Evolutionary conservation across 2,888 invertebrate species (phyloP).

Genomic region (Callyntrura guangdongensis): DNA sequence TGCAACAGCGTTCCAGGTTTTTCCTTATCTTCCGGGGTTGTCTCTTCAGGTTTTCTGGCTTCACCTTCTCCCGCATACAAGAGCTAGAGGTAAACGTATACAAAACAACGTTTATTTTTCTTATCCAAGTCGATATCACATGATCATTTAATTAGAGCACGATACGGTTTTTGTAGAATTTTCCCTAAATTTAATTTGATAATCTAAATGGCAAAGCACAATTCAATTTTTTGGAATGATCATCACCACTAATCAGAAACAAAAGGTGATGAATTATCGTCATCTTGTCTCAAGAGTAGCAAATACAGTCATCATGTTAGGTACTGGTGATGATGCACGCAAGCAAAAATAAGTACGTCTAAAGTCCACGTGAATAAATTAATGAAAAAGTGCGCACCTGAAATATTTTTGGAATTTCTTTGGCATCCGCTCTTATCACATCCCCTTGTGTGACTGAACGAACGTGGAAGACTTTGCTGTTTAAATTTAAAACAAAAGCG

Average conservation of each 20-base stretch:
- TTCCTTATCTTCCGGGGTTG: conserved; percentile 86
- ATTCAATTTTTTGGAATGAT: background rate
- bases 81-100: conserved; percentile 91
- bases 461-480: conserved; percentile 99
- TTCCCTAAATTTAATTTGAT: background rate
- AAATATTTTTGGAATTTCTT: conserved; percentile 99
- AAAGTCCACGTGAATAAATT: conserved; percentile 6
- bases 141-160: background rate
- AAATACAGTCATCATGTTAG: conserved; percentile 80
- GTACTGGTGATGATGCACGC: background rate
- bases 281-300: conserved; percentile 80
- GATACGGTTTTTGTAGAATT: background rate
- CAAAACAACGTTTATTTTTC: background rate
- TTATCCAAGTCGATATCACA: too few relatives aligned
- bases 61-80: conserved; percentile 98
- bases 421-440: conserved; percentile 99
- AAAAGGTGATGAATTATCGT: conserved; percentile 54
- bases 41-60: conserved; percentile 86
- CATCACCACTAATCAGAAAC: conserved; percentile 26
- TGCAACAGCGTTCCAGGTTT: conserved; percentile 90
- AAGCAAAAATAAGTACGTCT: background rate
- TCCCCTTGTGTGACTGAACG: conserved; percentile 99
- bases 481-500: conserved; percentile 88
- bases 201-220: too few relatives aligned
- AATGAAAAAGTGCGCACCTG: conserved; percentile 87